These are phyloP conservation scores for Nematolebias whitei DNA, from an alignment of 2,113 vertebrate species.

Conservation along the genomic window DNA sequence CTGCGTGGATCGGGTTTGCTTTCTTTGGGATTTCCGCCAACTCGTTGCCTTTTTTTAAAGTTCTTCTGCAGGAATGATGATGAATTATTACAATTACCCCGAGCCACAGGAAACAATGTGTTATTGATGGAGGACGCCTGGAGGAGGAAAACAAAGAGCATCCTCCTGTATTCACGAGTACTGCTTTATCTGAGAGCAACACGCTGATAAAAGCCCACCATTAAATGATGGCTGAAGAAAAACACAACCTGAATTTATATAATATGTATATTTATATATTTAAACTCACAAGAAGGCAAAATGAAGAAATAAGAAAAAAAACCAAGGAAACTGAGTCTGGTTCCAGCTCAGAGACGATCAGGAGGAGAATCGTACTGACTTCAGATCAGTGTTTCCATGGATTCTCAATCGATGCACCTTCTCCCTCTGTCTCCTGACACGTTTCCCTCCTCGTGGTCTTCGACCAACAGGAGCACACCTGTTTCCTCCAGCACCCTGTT, in stretches of 20 bases:
- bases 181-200: slow-evolving; percentile 45
- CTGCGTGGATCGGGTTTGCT: slow-evolving; percentile 12
- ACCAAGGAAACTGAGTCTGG: slow-evolving; percentile 5
- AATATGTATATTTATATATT: too few relatives aligned
- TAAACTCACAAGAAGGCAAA: slow-evolving; percentile 1
- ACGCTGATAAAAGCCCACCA: slow-evolving; percentile 46
- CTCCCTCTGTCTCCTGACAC: too few relatives aligned
- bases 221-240: slow-evolving; percentile 31
- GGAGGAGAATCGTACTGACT: background rate
- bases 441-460: too few relatives aligned
- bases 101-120: slow-evolving; percentile 42
- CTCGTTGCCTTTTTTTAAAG: slow-evolving; percentile 21
- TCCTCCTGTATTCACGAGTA: slow-evolving; percentile 26
- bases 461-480: too few relatives aligned
- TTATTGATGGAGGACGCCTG: slow-evolving; percentile 66
- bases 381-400: too few relatives aligned
- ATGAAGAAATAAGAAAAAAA: slow-evolving; percentile 32
- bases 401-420: too few relatives aligned
- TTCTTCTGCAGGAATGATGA: slow-evolving; percentile 53
- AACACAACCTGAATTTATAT: background rate
- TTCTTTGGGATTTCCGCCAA: slow-evolving; percentile 14
- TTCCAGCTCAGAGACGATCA: background rate
- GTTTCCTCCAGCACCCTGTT: too few relatives aligned
- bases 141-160: slow-evolving; percentile 45
- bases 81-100: slow-evolving; percentile 60